These are phyloP conservation scores for Pavo muticus DNA, from an alignment of 2,113 vertebrate species.

Conservation along the genomic window DNA sequence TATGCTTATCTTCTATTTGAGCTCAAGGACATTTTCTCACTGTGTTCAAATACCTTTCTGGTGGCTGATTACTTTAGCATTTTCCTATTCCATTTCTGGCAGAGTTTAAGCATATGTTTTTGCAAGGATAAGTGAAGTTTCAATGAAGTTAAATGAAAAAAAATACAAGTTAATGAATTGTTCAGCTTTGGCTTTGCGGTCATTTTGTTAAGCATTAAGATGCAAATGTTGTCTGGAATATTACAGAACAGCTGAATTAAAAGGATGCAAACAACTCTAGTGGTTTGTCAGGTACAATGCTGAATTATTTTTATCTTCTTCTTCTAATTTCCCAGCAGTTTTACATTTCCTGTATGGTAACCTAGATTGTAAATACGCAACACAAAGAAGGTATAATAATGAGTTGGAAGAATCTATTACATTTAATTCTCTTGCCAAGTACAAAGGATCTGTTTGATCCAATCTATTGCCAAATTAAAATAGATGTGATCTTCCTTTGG, in stretches of 20 bases:
- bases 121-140: conserved; percentile 57
- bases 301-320: conserved; percentile 36
- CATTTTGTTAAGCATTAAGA: conserved; percentile 10
- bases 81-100: conserved; percentile 52
- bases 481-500: background rate
- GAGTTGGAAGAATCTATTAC: background rate
- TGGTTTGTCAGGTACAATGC: background rate
- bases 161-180: conserved; percentile 41
- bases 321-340: conserved; percentile 9
- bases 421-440: background rate
- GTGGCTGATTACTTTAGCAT: conserved; percentile 41
- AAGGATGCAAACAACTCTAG: background rate
- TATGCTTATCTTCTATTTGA: conserved; percentile 17
- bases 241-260: conserved; percentile 15
- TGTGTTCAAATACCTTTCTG: conserved; percentile 17
- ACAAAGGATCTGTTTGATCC: background rate
- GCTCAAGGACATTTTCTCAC: conserved; percentile 44
- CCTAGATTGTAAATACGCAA: background rate
- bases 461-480: background rate
- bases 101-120: conserved; percentile 36
- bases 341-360: conserved; percentile 11
- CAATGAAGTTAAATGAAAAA: conserved; percentile 58
- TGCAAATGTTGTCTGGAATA: background rate
- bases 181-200: conserved; percentile 11
- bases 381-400: background rate